Conservation (phyloP, 2,888 invertebrate species). For the Andrena minutula region DNA sequence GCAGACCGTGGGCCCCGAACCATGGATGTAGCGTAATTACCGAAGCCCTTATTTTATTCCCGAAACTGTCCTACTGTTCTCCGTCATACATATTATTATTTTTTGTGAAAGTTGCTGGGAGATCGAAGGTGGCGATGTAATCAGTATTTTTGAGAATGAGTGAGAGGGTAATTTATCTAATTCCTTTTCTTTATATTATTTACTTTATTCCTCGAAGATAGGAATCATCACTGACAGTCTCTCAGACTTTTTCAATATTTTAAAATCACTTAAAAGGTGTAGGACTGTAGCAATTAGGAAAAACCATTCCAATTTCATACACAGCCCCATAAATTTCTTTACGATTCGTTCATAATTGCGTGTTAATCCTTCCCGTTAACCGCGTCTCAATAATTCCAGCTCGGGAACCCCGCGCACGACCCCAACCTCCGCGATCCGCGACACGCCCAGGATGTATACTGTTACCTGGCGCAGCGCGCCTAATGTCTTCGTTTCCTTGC, state of each 20-base stretch:
- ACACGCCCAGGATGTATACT: slow-evolving; percentile 30
- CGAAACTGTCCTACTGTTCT: background rate
- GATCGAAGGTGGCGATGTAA: no score
- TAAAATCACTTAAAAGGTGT: no score
- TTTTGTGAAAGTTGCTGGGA: no score
- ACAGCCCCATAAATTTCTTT: no score
- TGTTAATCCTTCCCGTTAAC: slow-evolving; percentile 22
- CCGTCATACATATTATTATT: background rate
- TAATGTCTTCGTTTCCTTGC: background rate
- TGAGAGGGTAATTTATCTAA: no score
- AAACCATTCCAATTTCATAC: no score
- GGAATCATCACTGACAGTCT: no score
- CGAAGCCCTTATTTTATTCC: background rate
- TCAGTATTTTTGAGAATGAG: no score
- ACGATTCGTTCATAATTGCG: background rate
- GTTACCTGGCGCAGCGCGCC: slow-evolving; percentile 10
- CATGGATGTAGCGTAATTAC: background rate
- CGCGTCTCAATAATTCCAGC: slow-evolving; percentile 27
- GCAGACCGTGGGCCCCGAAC: slow-evolving; percentile 30
- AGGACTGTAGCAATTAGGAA: no score
- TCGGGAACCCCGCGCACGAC: background rate
- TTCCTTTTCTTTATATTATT: no score
- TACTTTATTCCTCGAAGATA: no score
- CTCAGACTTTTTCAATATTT: no score
- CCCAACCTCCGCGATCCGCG: slow-evolving; percentile 11